phyloP scores from a whole-genome alignment of 2,888 invertebrate species.

The Aricia artaxerxes region DNA sequence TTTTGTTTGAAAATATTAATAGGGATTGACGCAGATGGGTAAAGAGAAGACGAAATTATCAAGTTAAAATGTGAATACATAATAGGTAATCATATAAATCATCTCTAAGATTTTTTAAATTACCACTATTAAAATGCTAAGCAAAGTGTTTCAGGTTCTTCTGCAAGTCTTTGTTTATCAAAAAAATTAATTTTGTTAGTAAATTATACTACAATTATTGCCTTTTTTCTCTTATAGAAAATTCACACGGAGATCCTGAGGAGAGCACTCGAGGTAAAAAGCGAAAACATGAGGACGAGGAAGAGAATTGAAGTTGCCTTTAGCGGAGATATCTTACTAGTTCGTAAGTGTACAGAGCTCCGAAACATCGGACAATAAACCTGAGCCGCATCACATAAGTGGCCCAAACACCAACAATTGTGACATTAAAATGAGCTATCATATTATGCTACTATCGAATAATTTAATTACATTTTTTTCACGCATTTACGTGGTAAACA shows the following conservation, averaged over 20 bases:
- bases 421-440: neutral
- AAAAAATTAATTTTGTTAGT: no score
- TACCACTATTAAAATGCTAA: no score
- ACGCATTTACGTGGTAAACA: neutral
- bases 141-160: no score
- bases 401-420: constrained; percentile 20
- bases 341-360: constrained; percentile 78
- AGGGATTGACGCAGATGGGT: no score
- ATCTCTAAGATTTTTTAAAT: no score
- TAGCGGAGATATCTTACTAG: constrained; percentile 75
- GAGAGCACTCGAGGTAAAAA: constrained; percentile 82
- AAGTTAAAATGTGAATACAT: no score
- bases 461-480: neutral
- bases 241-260: constrained; percentile 66
- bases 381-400: constrained; percentile 40
- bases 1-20: no score
- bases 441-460: no score
- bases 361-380: constrained; percentile 77
- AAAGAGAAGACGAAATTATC: no score
- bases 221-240: constrained; percentile 62
- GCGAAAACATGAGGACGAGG: constrained; percentile 81
- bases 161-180: no score
- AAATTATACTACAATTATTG: no score
- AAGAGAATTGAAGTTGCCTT: constrained; percentile 78
- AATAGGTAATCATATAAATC: no score